These are phyloP conservation scores for Malthinus flaveolus DNA, from an alignment of 2,888 invertebrate species.

Conservation along the genomic window DNA sequence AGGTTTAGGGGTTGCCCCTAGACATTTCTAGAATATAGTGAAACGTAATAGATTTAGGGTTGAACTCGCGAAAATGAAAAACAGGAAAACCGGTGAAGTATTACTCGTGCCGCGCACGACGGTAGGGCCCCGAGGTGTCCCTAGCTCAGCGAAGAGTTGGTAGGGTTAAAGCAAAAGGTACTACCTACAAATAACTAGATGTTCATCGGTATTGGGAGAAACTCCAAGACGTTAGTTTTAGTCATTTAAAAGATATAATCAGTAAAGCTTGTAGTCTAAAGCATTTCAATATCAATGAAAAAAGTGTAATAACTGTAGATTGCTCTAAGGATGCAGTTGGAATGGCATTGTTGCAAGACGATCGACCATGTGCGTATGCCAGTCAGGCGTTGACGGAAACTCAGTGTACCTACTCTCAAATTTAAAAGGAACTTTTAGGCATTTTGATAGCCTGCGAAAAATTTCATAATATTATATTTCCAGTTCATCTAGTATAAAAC, in stretches of 20 bases:
- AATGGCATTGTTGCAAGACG: constrained; percentile 24
- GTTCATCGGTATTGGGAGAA: constrained; percentile 22
- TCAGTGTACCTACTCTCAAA: constrained; percentile 35
- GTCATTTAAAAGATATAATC: constrained; percentile 16
- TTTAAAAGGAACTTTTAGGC: constrained; percentile 39
- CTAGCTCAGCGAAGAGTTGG: too few relatives aligned
- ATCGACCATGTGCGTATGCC: constrained; percentile 33
- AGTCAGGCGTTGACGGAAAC: constrained; percentile 34
- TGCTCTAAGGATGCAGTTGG: constrained; percentile 31
- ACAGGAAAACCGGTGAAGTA: too few relatives aligned
- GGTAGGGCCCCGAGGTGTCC: too few relatives aligned
- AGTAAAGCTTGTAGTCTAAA: constrained; percentile 15
- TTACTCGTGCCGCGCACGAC: too few relatives aligned
- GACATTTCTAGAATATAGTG: too few relatives aligned
- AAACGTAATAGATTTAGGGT: too few relatives aligned
- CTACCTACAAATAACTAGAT: too few relatives aligned
- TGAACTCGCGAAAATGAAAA: too few relatives aligned
- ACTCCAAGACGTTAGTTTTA: constrained; percentile 19
- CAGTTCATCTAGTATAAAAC: constrained; percentile 12
- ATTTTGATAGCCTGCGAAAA: constrained; percentile 37
- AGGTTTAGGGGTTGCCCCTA: too few relatives aligned
- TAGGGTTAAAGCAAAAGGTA: too few relatives aligned
- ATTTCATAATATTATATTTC: constrained; percentile 29
- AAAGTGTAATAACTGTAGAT: constrained; percentile 35
- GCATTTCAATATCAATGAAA: constrained; percentile 30